Base-by-base conservation (phyloP, 2,113 vertebrate species). In the Strix aluco region DNA sequence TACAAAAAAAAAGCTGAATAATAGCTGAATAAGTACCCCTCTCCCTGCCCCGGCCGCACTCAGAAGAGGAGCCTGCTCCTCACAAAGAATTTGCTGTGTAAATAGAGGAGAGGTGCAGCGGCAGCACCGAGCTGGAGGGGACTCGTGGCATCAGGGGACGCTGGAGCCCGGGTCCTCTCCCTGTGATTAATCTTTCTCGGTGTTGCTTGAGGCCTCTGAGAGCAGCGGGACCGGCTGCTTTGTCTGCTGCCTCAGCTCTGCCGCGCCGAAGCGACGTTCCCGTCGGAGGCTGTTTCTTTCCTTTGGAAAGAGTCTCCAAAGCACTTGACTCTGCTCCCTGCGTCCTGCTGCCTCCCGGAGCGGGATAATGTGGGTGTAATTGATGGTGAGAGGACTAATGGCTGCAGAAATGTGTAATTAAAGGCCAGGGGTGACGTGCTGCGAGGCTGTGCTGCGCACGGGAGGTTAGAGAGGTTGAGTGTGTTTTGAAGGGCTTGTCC, bases 331-430 rank as follows among this genome's bases (percentile, higher is more conserved):
- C 71, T 2, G 36, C 51, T n/a, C 58, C 67, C 78, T 5, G 17
- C 1, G 9, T 81, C 78, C 83, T 5, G 27, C 62, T 8, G 85
- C 81, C 84, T 69, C 61, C 47, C 9, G 6, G 79, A 57, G 59
- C 4, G 3, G 93, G 91, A 29, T 77, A 69, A 66, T n/a, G 57
- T 4, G 89, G 83, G 47, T 44, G 80, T 94, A 88, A 93, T 92
- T 88, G 82, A 93, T 91, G 93, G 73, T 3, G 40, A 49, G 88
- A 62, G 95, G 86, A 38, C 95, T 79, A 52, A 94, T 81, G 94
- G 92, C 85, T 79, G 72, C 82, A 72, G 91, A 72, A 79, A 86
- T 65, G 82, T 66, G 93, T 84, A 79, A 91, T 94, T 94, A 94
- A 95, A 91, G 83, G 96, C 91, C 89, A 94, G 93, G 91, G 95